Conservation (phyloP, 1,140 invertebrate genomes). For the Thaumetopoea pityocampa region DNA sequence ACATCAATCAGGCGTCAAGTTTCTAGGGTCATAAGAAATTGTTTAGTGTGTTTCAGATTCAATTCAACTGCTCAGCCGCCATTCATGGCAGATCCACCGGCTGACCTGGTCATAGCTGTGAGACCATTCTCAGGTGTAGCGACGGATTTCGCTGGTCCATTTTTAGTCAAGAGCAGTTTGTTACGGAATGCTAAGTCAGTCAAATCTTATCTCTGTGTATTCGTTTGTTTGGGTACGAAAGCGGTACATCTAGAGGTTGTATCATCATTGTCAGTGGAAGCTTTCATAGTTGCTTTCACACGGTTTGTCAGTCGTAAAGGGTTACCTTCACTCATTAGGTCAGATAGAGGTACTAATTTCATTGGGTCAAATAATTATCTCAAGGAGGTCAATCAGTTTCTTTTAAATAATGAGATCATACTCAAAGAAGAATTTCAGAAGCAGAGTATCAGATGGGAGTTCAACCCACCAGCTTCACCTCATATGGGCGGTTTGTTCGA, state of each 20-base stretch:
- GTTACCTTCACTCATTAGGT: constrained; percentile 32
- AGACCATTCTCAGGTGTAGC: too few species aligned
- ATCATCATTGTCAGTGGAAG: constrained; percentile 16
- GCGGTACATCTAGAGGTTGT: too few species aligned
- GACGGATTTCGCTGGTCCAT: too few species aligned
- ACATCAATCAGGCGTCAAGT: constrained; percentile 8
- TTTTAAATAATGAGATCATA: background rate
- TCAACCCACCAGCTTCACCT: constrained; percentile 13
- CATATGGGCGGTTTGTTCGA: constrained; percentile 42
- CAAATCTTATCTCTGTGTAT: too few species aligned
- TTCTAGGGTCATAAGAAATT: too few species aligned
- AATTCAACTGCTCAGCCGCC: too few species aligned
- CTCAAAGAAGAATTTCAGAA: background rate
- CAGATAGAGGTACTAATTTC: constrained; percentile 55
- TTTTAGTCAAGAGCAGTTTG: too few species aligned
- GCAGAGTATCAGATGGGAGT: constrained; percentile 5
- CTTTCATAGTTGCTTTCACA: constrained; percentile 9
- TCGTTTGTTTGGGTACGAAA: too few species aligned
- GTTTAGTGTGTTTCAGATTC: too few species aligned
- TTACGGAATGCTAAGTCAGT: too few species aligned
- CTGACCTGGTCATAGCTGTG: too few species aligned
- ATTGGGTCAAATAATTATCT: constrained; percentile 24
- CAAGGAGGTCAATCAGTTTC: constrained; percentile 11
- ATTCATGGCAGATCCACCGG: too few species aligned
- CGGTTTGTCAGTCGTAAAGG: constrained; percentile 35